phyloP scores from a whole-genome alignment of 2,113 vertebrate species.

The Pollimyrus isidori region DNA sequence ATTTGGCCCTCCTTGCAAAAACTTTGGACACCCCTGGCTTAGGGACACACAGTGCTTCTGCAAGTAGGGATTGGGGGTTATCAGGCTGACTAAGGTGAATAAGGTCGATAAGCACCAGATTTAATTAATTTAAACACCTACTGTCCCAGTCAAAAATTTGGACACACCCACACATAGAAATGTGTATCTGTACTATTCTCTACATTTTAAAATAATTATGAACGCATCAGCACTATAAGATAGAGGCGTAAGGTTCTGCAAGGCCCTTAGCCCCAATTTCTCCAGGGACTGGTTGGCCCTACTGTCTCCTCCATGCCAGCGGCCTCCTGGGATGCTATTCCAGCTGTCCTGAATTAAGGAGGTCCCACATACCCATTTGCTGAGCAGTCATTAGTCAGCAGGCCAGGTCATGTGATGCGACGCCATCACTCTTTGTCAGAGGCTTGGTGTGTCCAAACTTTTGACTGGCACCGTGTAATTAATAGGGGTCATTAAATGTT shows the following conservation, averaged over 20 bases:
- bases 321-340: neutral
- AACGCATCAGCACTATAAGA: neutral
- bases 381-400: neutral
- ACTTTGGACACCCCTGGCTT: too few relatives aligned
- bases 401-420: neutral
- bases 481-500: neutral
- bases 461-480: neutral
- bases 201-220: neutral
- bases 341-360: neutral
- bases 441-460: neutral
- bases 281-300: neutral
- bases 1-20: too few relatives aligned
- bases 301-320: neutral
- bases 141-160: neutral
- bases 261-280: neutral
- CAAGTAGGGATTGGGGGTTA: neutral
- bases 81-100: neutral
- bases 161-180: neutral
- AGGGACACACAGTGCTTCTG: neutral
- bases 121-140: neutral
- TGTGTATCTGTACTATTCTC: neutral
- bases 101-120: neutral
- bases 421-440: neutral
- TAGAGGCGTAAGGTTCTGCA: neutral
- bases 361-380: neutral